Evolutionary conservation across 2,113 vertebrate species (phyloP), one percentile per base, ranked within the genome.

Genomic region (Ammodytes marinus): DNA sequence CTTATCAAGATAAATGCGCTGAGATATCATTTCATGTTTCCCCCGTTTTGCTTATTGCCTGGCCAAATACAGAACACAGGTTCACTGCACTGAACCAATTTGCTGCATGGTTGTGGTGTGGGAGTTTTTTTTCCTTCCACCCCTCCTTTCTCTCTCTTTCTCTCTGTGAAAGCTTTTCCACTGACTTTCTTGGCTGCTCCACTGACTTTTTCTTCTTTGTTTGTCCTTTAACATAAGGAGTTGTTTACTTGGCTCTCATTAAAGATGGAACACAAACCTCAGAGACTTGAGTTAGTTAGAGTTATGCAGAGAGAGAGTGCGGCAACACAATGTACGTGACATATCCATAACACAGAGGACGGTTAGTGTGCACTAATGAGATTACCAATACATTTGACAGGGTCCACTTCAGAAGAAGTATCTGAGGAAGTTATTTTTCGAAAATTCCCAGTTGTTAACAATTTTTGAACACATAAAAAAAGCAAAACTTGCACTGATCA

Each of bases 1-100:
- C 88, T 90, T 93, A 91, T 93, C 88, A 89, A 93, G 89, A 92
- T 92, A 78, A 89, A 93, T 88, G 77, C 63, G 46, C 88, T 89
- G 89, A 86, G 84, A 92, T 92, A 91, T 89, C 87, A 90, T 92
- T 91, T 93, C 82, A 91, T 91, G 88, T 87, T 27, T 86, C 75
- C 78, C 80, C 79, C 67, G 40, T 82, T 87, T 87, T 89, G 77
- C 87, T 88, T 80, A 83, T 84, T 85, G 77, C 68, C 74, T 88
- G 70, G 67, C 78, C 68, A 88, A 92, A 89, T 81, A 81, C 71
- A 77, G 52, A 86, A 72, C 58, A 82, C 89, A 90, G 88, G 82
- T 93, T 92, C 82, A 80, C 86, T 83, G 74, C 88, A 84, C 90
- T 91, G 74, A 91, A 92, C 86, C 90, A 90, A 91, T 91, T 91